phyloP scores from a whole-genome alignment of 2,888 invertebrate species.

The Calameuta idolon region DNA sequence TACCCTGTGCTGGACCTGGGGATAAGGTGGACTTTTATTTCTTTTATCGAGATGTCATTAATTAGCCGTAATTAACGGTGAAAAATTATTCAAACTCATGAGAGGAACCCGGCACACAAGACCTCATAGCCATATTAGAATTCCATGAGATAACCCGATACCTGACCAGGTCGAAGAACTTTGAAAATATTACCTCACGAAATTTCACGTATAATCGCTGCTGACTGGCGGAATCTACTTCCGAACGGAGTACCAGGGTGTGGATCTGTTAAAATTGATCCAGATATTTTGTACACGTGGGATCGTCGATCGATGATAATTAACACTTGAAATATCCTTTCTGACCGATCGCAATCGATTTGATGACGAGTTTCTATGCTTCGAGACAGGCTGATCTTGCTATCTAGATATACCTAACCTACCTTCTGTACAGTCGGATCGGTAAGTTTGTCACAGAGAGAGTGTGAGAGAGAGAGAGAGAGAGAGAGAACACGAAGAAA shows the following conservation, averaged over 20 bases:
- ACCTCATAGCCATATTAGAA: not conserved
- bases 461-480: not conserved
- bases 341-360: slow-evolving; percentile 26
- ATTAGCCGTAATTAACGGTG: slow-evolving; percentile 23
- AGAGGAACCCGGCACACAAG: not conserved
- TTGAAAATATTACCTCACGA: not conserved
- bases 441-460: not conserved
- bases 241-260: too few species aligned
- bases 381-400: not conserved
- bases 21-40: not conserved
- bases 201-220: not conserved
- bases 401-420: too few species aligned
- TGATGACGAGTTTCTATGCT: not conserved
- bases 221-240: too few species aligned
- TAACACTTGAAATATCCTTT: slow-evolving; percentile 55
- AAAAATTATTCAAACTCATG: slow-evolving; percentile 11
- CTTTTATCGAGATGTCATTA: slow-evolving; percentile 20
- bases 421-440: not conserved
- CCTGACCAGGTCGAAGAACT: not conserved
- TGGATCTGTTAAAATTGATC: too few species aligned
- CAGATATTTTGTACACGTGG: slow-evolving; percentile 20
- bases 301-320: slow-evolving; percentile 50
- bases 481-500: not conserved
- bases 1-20: not conserved
- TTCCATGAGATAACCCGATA: too few species aligned